Conservation (phyloP, 1,140 invertebrate species). For the Cotesia glomerata region DNA sequence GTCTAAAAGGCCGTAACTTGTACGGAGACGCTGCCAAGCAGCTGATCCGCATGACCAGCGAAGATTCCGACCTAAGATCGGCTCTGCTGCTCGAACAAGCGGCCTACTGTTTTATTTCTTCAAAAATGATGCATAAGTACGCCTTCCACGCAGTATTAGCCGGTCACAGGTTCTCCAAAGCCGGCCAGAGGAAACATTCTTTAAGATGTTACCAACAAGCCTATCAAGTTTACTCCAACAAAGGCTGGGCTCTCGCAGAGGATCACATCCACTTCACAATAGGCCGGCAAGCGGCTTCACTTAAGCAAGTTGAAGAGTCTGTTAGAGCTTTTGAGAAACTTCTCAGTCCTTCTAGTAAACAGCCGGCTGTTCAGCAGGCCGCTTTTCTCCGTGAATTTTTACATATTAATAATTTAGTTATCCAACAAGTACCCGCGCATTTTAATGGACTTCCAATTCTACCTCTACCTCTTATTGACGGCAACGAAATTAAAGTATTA, state of each 20-base stretch:
- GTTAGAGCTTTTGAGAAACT: slow-evolving; percentile 81
- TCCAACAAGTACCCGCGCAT: slow-evolving; percentile 62
- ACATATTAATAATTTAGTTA: slow-evolving; percentile 72
- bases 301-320: slow-evolving; percentile 78
- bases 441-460: slow-evolving; percentile 65
- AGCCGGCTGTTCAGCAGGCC: slow-evolving; percentile 79
- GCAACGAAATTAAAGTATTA: slow-evolving; percentile 71
- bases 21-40: slow-evolving; percentile 91
- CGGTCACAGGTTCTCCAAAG: slow-evolving; percentile 91
- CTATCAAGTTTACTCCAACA: slow-evolving; percentile 83
- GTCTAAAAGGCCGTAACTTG: slow-evolving; percentile 76
- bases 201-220: slow-evolving; percentile 91
- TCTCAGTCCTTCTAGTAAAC: slow-evolving; percentile 76
- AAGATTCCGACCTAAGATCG: slow-evolving; percentile 90
- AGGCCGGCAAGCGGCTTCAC: slow-evolving; percentile 82
- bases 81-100: slow-evolving; percentile 95
- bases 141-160: slow-evolving; percentile 97
- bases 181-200: slow-evolving; percentile 88
- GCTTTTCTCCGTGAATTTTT: slow-evolving; percentile 90
- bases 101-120: slow-evolving; percentile 87
- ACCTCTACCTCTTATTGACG: slow-evolving; percentile 73
- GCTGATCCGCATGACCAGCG: slow-evolving; percentile 92
- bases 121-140: slow-evolving; percentile 88
- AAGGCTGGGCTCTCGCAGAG: slow-evolving; percentile 88
- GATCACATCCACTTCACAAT: slow-evolving; percentile 96